phyloP scores from a whole-genome alignment of 1,140 invertebrate genomes.

The Halesus radiatus region DNA sequence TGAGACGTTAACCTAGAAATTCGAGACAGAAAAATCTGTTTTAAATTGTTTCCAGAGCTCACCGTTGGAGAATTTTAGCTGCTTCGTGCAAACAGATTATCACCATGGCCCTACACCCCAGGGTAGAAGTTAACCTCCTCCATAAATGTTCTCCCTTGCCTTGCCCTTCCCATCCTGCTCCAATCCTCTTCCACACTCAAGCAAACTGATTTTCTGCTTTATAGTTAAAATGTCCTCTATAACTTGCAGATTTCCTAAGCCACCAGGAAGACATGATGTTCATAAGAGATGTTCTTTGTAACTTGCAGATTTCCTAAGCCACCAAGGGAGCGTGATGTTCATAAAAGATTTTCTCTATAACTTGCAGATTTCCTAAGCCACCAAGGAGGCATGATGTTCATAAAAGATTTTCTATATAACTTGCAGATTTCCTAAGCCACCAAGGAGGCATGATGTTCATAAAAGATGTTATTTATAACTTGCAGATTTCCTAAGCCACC shows the following conservation, averaged over 20 bases:
- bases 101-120: too few species aligned
- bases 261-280: conserved; percentile 1
- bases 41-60: too few species aligned
- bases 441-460: conserved; percentile 2
- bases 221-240: too few species aligned
- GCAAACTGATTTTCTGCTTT: too few species aligned
- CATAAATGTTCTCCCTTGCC: too few species aligned
- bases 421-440: conserved; percentile 40
- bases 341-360: conserved; percentile 57
- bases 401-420: conserved; percentile 57
- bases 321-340: background rate
- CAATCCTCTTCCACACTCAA: too few species aligned
- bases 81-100: too few species aligned
- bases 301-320: conserved; percentile 39
- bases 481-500: conserved; percentile 37
- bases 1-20: too few species aligned
- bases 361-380: conserved; percentile 40
- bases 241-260: conserved; percentile 38
- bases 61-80: too few species aligned
- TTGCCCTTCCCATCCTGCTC: too few species aligned
- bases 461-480: conserved; percentile 34
- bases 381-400: background rate
- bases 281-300: conserved; percentile 45
- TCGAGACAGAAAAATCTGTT: too few species aligned
- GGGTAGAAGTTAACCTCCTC: too few species aligned